Base-by-base conservation (phyloP, 2,797 vertebrate genomes). In the Alfaro cultratus region DNA sequence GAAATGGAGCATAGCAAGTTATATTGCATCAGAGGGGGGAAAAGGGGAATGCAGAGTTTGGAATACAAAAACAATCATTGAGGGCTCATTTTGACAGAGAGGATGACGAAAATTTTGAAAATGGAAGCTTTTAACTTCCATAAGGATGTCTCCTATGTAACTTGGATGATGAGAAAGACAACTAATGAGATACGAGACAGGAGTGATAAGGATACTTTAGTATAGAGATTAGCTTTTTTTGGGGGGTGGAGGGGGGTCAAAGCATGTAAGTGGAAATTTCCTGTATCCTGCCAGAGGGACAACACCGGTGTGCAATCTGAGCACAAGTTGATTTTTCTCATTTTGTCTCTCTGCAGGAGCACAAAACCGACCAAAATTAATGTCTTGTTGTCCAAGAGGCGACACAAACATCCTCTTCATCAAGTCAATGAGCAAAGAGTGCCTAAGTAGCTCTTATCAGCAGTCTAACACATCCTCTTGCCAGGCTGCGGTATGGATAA, bases 391-490 rank as follows among this genome's bases (percentile, higher is more conserved):
- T 87, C 79, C 81, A 64, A 76, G 73, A 62, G 79, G 79, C 70
- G 9, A 82, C 83, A 85, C 82, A 85, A 85, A 85, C 77, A 76
- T 74, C 77, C 74, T 55, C 77, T 90, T 78, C 79, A 89, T 91
- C 87, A 89, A 81, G 64, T 83, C 49, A 49, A 71, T 80, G 81
- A 67, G 51, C 71, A 77, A n/a, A 85, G 79, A 85, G 73, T 88
- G 85, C 86, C 83, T 85, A 84, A 80, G 84, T 87, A 80, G 83
- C 84, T 81, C 87, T 91, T 93, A 91, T 93, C 93, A 92, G 83
- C 81, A 79, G 86, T 78, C 80, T 51, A 89, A 86, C 89, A 91
- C 84, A 80, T 91, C 85, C 86, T n/a, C 73, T 74, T 80, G 75
- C 83, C 83, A 87, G 84, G 46, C 74, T 71, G 64, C 72, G 60